These are phyloP conservation scores for Thalassarche chlororhynchos DNA, from an alignment of 2,113 vertebrate genomes.

Conservation along the genomic window DNA sequence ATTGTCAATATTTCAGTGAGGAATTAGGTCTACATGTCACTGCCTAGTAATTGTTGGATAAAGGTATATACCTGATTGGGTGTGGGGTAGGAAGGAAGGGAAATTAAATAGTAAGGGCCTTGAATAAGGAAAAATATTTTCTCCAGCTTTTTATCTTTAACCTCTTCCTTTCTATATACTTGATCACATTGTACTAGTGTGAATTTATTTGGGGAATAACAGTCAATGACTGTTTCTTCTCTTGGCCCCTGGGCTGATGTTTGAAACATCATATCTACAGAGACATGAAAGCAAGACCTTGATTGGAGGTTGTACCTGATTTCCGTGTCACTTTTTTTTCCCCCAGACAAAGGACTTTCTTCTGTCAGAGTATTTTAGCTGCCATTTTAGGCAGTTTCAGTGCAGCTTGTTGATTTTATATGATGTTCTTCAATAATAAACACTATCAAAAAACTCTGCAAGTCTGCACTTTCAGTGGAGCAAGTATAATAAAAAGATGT, in stretches of 20 bases:
- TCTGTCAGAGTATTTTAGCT: background rate
- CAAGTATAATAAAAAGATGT: background rate
- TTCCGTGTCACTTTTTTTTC: background rate
- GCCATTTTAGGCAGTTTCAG: background rate
- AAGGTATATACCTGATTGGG: background rate
- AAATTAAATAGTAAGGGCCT: background rate
- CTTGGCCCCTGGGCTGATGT: background rate
- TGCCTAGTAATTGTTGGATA: background rate
- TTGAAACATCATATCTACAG: background rate
- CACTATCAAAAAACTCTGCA: background rate
- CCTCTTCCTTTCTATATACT: background rate
- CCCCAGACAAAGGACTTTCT: background rate
- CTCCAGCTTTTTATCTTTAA: background rate
- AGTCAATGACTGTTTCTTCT: background rate
- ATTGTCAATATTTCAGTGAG: background rate
- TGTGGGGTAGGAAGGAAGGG: background rate
- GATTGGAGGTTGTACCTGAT: background rate
- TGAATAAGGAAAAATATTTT: background rate
- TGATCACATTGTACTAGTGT: too few species aligned
- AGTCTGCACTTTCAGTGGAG: background rate
- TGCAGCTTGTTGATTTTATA: background rate
- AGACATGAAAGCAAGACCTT: background rate
- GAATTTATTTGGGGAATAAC: background rate
- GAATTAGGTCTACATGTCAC: background rate
- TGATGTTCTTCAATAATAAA: background rate